Evolutionary conservation across 2,888 invertebrate genomes (phyloP), one percentile per base, ranked within the genome.

Genomic region (Oegoconia quadripuncta): DNA sequence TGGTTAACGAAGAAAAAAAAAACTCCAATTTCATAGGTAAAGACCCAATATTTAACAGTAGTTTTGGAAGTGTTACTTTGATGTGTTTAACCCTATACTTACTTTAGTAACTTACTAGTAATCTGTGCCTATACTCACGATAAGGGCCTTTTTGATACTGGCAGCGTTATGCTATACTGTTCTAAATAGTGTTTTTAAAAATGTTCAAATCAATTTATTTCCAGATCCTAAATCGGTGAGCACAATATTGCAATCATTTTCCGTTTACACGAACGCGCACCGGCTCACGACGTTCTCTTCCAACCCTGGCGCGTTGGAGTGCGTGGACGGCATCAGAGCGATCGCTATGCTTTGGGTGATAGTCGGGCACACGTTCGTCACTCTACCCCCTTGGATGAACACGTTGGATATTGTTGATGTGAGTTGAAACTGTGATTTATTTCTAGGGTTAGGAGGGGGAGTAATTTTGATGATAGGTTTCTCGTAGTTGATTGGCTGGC

Each of bases 341-440:
- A 34, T 84, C 1, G 74, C 81, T 9, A 81, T 82, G 66, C 41
- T 72, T 15, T 88, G 87, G 87, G 66, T 88, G 9, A 54, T 88
- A 3, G n/a, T 52, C 0, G 47, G 41, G 27, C 63, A 36, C 37
- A 55, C 63, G 0, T 67, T 59, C 34, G 40, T 48, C 4, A 54
- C 53, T 39, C 49, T 22, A 31, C 52, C 18, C n/a, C 50, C 20
- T 30, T 61, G 16, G 11, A 34, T 36, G n/a, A 66, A 68, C 31
- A 25, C 47, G 2, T 11, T 42, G 1, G 56, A 61, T 5, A 16
- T 41, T 9, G 29, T 52, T 9, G 13, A 20, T n/a, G 66, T 63
- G 42, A 42, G 61, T 12, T 20, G 7, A 20, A 20, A 7, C 7
- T 7, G 7, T 20, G 7, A 20, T 7, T 20, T 6, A 20, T 7